phyloP scores from a whole-genome alignment of 1,140 invertebrate species.

The Drosophila kohkoa region DNA sequence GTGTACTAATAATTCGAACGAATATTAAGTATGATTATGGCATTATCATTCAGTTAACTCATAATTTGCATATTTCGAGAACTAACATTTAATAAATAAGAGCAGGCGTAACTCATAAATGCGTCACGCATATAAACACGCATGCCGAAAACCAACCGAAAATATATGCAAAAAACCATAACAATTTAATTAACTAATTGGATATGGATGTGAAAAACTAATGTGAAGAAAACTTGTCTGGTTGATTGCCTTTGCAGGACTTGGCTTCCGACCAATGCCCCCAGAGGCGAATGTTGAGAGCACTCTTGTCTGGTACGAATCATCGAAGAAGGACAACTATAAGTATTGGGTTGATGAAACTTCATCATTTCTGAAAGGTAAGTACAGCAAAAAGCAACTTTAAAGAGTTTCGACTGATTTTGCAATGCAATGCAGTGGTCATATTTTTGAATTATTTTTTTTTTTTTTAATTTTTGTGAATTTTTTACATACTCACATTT shows the following conservation, averaged over 20 bases:
- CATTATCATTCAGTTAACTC: not conserved
- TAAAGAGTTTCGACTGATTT: not conserved
- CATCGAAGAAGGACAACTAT: slow-evolving; percentile 91
- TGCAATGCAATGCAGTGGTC: not conserved
- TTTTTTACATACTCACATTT: slow-evolving; percentile 35
- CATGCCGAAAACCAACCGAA: not conserved
- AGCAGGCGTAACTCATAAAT: not conserved
- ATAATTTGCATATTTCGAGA: not conserved
- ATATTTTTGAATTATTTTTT: not conserved
- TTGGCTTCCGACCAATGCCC: slow-evolving; percentile 97
- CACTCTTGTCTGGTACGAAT: slow-evolving; percentile 96
- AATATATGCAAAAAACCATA: not conserved
- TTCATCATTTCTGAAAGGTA: slow-evolving; percentile 74
- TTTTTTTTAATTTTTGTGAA: slow-evolving; percentile 4
- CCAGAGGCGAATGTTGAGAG: slow-evolving; percentile 94
- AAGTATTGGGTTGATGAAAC: slow-evolving; percentile 92
- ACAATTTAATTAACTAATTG: slow-evolving; percentile 66
- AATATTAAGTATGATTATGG: not conserved
- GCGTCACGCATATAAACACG: not conserved
- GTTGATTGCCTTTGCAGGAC: slow-evolving; percentile 86
- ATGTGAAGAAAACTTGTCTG: not conserved
- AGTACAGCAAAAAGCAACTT: slow-evolving; percentile 39
- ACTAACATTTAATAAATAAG: not conserved
- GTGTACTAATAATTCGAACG: not conserved
- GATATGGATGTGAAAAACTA: not conserved